Evolutionary conservation across 1,140 invertebrate species (phyloP), one percentile per base, ranked within the genome.

Genomic region (Paracyclopina nana): DNA sequence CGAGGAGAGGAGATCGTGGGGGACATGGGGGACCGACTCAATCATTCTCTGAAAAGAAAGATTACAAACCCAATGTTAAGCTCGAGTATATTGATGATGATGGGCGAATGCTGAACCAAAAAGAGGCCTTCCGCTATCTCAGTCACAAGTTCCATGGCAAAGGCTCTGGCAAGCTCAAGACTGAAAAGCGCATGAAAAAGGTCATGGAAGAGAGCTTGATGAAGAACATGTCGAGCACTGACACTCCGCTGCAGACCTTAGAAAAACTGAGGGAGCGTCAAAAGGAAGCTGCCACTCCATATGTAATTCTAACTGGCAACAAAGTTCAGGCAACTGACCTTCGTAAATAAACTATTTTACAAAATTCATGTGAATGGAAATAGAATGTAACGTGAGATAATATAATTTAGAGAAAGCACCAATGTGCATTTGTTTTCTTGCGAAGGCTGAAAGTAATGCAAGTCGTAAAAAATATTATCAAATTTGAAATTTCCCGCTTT

Each of bases 141-240:
- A 91, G 85, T 14, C 91, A 97, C 63, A 92, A 95, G 66, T 99
- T 99, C 65, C 95, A 99, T 69, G 95, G 95, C 18, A 98, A 98
- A 71, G 91, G 90, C 14, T 88, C 91, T 6, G 92, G 94, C 41
- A 98, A 98, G 65, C 97, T 95, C 69, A 98, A 99, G 68, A 76
- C 79, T 31, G 95, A 98, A 63, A 99, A 98, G 65, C 72, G 92
- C 60, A 77, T 87, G 65, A 92, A 94, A 63, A 96, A 98, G 67
- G 69, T 77, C 52, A 80, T 55, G 24, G 58, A 59, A 31, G 55
- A 57, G 16, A 63, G 86, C 73, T 64, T 95, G 54, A 90, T 98
- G 84, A 91, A 91, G 62, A 82, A 90, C 60, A 98, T 97, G 91
- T 95, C 86, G 59, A 95, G 90, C 6, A 94, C 86, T 4, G 94